phyloP scores from a whole-genome alignment of 2,113 vertebrate genomes.

The Rousettus leschenaultii region DNA sequence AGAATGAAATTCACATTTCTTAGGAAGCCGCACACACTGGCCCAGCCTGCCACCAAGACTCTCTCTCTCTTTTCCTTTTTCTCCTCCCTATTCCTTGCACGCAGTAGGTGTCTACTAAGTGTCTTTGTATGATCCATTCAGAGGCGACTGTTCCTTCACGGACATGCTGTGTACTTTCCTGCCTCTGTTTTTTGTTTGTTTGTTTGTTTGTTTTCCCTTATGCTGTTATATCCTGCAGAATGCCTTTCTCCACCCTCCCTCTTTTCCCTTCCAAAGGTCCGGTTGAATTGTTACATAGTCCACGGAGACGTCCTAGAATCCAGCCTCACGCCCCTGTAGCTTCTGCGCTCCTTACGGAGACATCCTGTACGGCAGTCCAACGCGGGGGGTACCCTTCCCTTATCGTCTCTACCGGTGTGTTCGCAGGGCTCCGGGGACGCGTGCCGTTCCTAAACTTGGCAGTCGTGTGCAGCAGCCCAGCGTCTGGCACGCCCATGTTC shows the following conservation, averaged over 20 bases:
- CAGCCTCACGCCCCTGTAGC: fast-evolving
- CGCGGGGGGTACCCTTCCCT: not conserved
- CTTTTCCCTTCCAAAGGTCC: not conserved
- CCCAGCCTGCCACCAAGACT: not conserved
- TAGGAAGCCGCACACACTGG: not conserved
- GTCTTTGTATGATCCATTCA: not conserved
- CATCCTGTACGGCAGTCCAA: fast-evolving
- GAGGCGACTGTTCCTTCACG: not conserved
- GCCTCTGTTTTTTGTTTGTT: too few species aligned
- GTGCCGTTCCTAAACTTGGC: not conserved
- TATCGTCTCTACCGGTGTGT: not conserved
- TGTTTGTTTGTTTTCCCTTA: not conserved
- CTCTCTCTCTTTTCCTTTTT: not conserved
- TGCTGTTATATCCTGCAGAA: not conserved
- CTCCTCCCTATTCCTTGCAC: not conserved
- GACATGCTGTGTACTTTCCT: not conserved
- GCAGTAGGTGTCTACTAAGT: not conserved
- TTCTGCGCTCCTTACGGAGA: not conserved
- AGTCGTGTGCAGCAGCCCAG: not conserved
- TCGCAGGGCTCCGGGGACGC: not conserved
- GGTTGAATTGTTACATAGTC: fast-evolving
- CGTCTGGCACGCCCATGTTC: fast-evolving
- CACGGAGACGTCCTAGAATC: not conserved
- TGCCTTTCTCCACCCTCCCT: not conserved
- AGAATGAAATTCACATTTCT: not conserved